Evolutionary conservation across 2,888 invertebrate genomes (phyloP).

Genomic region (Rotaria socialis): DNA sequence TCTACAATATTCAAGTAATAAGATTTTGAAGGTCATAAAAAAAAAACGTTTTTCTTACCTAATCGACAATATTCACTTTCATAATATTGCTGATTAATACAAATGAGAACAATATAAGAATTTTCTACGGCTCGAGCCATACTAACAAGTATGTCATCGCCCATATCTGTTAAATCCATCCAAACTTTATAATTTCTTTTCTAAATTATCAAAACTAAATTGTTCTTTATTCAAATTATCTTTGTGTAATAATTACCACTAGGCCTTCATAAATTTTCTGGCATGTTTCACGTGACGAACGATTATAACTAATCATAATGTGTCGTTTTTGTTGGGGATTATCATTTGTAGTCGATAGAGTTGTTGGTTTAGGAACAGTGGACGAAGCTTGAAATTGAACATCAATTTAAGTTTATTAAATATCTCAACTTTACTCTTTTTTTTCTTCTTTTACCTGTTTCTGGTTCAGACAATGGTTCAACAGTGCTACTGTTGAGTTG

Average conservation of each 20-base stretch:
- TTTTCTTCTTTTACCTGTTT: neutral
- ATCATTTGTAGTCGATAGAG: neutral
- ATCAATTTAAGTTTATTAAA: neutral
- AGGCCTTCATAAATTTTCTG: neutral
- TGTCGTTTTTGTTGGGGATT: neutral
- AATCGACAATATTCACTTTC: slow-evolving; percentile 36
- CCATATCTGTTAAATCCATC: slow-evolving; percentile 27
- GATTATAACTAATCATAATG: slow-evolving; percentile 40
- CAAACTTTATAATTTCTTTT: slow-evolving; percentile 26
- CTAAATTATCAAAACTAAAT: neutral
- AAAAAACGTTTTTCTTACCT: neutral
- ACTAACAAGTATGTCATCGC: neutral
- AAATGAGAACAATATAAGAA: slow-evolving; percentile 36
- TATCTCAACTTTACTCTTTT: no score
- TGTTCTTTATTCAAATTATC: no score
- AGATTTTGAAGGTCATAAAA: neutral
- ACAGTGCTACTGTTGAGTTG: neutral
- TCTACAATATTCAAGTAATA: neutral
- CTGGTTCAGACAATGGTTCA: neutral
- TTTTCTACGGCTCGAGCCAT: slow-evolving; percentile 38
- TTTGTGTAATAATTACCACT: neutral
- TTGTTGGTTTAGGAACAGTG: neutral
- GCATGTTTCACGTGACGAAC: slow-evolving; percentile 16
- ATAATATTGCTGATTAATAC: slow-evolving; percentile 25
- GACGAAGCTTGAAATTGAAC: neutral